Conservation (phyloP, 2,113 vertebrate species). For the Grammomys surdaster region DNA sequence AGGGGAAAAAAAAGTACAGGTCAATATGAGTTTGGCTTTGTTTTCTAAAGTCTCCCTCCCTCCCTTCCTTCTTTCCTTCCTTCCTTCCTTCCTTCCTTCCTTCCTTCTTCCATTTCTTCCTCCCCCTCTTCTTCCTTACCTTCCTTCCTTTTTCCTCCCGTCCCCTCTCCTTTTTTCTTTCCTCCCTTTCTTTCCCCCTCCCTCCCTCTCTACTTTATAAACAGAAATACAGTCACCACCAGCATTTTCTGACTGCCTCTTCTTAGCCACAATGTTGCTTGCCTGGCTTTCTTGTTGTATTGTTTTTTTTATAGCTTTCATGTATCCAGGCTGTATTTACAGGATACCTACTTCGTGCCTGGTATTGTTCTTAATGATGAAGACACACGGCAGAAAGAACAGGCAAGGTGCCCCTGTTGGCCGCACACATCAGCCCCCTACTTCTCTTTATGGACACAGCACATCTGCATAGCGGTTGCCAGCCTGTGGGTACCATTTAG, state of each 20-base stretch:
- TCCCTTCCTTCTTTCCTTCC: accelerated
- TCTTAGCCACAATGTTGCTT: not conserved
- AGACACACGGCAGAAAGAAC: not conserved
- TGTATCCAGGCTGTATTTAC: not conserved
- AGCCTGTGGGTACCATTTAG: not conserved
- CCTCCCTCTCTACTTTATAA: not conserved
- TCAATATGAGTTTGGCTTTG: not conserved
- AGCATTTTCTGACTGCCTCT: not conserved
- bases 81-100: not conserved
- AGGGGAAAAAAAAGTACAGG: not conserved
- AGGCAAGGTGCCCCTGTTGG: accelerated
- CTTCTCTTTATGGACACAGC: accelerated
- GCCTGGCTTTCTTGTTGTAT: not conserved
- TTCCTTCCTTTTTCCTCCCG: accelerated
- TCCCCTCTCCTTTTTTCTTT: accelerated
- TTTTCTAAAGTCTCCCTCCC: not conserved
- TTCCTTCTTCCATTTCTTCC: accelerated
- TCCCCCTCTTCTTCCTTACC: accelerated
- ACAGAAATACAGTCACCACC: not conserved
- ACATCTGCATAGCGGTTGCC: not conserved
- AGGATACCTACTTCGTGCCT: not conserved
- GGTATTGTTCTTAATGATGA: not conserved
- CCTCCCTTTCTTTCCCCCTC: accelerated
- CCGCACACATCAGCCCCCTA: accelerated
- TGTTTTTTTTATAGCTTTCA: not conserved